Base-by-base conservation (phyloP, 1,140 invertebrate genomes). In the Temnothorax curvispinosus region DNA sequence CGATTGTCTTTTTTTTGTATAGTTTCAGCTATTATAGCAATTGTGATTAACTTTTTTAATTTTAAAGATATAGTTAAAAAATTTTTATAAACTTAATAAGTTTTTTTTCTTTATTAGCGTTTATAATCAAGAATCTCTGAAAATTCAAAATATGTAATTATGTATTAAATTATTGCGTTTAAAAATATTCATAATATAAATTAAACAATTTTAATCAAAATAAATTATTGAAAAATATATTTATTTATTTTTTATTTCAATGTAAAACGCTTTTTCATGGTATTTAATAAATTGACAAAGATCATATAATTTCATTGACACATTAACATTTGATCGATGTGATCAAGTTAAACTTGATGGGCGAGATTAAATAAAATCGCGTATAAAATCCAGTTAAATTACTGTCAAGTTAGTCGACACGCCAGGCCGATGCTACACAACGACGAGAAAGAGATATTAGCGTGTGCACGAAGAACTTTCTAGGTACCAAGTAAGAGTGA, bases 401-500 rank as follows among this genome's bases (percentile, higher is more conserved):
- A 32, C 5, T 21, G 47, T 35, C 35, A 87, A 92, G 87, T 86
- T 64, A 80, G 80, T 69, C 90, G 91, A 94, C 91, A 93, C 87
- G 91, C 84, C 82, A 92, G 88, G 89, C 87, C 93, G 88, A 88
- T 92, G 85, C 84, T 90, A 84, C 67, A 71, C 88, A 78, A 64
- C 86, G 27, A 27, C 27, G 50, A 80, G 81, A 88, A 90, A 67
- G 85, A 86, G 90, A 92, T 88, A 93, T 93, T 93, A 88, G 87
- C 88, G 87, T 90, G 89, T 62, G 88, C 92, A 91, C 35, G 52
- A 76, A 90, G 78, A 90, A 94, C 94, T 94, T 94, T 94, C 94
- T 93, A 94, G 90, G 88, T 92, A 90, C 88, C 88, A 93, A 93
- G 93, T 94, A 71, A 81, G 58, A 50, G 82, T 94, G 93, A 94